Conservation (phyloP, 53 echinoderm and acorn worm genomes). For the Antedon mediterranea region DNA sequence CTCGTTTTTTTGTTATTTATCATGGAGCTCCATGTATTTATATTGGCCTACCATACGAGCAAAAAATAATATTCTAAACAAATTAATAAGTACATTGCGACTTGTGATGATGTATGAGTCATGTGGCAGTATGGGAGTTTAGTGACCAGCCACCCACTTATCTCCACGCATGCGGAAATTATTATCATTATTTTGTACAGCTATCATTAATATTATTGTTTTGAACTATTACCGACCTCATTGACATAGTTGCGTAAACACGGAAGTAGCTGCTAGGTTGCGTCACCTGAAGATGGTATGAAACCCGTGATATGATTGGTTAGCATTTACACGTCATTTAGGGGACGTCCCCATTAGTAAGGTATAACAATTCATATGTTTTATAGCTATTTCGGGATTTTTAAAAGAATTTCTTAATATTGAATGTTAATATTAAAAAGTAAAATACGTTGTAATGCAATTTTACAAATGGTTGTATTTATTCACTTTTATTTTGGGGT, state of each 20-base stretch:
- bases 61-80: no score
- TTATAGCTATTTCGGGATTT: not conserved
- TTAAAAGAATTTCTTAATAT: not conserved
- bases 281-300: not conserved
- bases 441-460: not conserved
- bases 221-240: not conserved
- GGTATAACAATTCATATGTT: not conserved
- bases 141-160: not conserved
- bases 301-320: not conserved
- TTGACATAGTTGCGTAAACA: not conserved
- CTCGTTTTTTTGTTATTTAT: no score
- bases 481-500: not conserved
- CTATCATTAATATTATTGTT: not conserved
- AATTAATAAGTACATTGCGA: no score
- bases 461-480: not conserved
- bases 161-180: not conserved
- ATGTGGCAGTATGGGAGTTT: no score
- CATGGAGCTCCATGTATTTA: no score
- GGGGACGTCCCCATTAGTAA: not conserved
- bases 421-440: not conserved
- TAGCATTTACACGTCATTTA: not conserved
- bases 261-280: not conserved
- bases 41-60: no score
- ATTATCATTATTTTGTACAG: not conserved
- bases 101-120: constrained; percentile 4